Evolutionary conservation across 2,797 vertebrate species (phyloP), one percentile per base, ranked within the genome.

Genomic region (Myotis vivesi): DNA sequence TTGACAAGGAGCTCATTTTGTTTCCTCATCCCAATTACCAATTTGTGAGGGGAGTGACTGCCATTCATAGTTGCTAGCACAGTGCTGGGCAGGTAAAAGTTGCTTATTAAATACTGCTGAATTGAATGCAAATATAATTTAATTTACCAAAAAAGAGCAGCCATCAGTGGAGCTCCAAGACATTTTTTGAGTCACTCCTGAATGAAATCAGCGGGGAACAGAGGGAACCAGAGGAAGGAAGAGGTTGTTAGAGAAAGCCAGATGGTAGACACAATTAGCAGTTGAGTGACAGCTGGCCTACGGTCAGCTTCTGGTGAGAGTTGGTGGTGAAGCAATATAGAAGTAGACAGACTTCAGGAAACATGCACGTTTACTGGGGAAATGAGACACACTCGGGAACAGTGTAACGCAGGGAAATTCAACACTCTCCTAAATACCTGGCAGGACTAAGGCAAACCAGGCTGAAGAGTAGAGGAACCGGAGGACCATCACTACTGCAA

Each of bases 151-250:
- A 92, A 76, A 88, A 53, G 36, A 68, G 20, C 46, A 33, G 33
- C 25, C 89, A 46, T 96, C 69, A 6, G 11, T n/a, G 33, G 82
- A 2, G 5, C n/a, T 13, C 64, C 53, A 59, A 57, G 80, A 76
- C 15, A 33, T 28, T 12, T 82, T 71, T 66, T n/a, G 49, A 85
- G 71, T 95, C 25, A 30, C 23, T 83, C 16, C 68, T 77, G 38
- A 51, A 73, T 81, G 66, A 86, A 95, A 92, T 95, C 89, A 55
- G 46, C 71, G 59, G 71, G 19, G 53, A 62, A 36, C 87, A 92
- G 94, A 89, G 38, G 59, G 76, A 77, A 88, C 8, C 11, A 71
- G 89, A 19, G 95, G 94, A 95, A 94, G 89, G 91, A 92, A 90
- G 89, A 83, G 25, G 41, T 44, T 59, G 33, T n/a, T 73, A 10